Conservation (phyloP, 92 coral and sea anemone genomes). For the Palythoa heliodiscus region DNA sequence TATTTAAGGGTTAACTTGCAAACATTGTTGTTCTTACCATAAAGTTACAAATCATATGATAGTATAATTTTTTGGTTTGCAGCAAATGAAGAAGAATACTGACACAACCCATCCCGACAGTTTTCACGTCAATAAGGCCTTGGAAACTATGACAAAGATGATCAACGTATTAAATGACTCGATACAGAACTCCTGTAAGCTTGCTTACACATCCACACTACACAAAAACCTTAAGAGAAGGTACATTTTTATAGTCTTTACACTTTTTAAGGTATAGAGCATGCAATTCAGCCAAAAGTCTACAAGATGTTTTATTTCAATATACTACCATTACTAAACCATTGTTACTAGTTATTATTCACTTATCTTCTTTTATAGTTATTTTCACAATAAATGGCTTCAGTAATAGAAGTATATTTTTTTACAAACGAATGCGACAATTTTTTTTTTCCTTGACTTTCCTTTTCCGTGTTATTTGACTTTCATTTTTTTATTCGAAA, state of each 20-base stretch:
- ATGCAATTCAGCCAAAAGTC: neutral
- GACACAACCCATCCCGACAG: conserved; percentile 95
- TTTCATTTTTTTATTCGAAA: no score
- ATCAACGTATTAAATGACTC: conserved; percentile 93
- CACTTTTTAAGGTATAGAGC: neutral
- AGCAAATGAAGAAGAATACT: conserved; percentile 96
- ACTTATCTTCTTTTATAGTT: no score
- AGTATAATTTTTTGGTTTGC: neutral
- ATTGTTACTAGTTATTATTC: no score
- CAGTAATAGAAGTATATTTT: no score
- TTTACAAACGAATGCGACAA: no score
- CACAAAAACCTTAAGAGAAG: conserved; percentile 63
- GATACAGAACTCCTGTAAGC: conserved; percentile 87
- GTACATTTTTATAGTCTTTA: conserved; percentile 17
- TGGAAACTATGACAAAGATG: conserved; percentile 94
- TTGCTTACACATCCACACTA: conserved; percentile 59
- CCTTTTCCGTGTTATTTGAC: no score
- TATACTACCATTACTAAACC: no score
- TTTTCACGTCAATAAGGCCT: conserved; percentile 86
- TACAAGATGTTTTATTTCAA: no score
- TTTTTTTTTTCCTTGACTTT: no score
- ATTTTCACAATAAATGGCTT: no score
- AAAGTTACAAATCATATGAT: neutral
- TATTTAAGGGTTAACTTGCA: no score
- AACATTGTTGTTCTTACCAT: no score